Percentiles rank a stretch among this genome's conserved stretches.
Evolutionary conservation across 2,113 vertebrate genomes (phyloP).

Genomic region (Corvus cornix): DNA sequence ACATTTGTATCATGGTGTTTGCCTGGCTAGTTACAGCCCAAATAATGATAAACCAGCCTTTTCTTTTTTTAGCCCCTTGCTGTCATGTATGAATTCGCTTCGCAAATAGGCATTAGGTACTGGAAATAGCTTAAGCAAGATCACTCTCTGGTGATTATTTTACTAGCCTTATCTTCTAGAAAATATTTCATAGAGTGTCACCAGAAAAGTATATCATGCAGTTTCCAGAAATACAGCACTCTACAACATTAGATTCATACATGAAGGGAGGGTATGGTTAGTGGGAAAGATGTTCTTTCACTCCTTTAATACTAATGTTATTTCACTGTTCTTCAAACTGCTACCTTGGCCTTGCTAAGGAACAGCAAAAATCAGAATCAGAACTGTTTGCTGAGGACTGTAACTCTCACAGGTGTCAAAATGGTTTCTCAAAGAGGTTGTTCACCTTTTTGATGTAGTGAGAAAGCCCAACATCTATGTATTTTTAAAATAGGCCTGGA

Average conservation of each 20-base stretch:
- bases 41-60: slow-evolving; percentile 8
- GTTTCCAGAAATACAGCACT: not conserved
- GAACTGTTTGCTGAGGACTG: not conserved
- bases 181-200: not conserved
- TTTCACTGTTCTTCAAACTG: not conserved
- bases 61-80: slow-evolving; percentile 8
- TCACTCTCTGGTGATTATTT: slow-evolving; percentile 29
- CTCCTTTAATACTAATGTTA: not conserved
- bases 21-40: slow-evolving; percentile 1
- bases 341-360: not conserved
- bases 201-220: not conserved
- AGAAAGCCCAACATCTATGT: not conserved
- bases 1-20: not conserved
- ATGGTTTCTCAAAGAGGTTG: not conserved
- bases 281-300: not conserved
- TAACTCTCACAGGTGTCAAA: not conserved
- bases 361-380: not conserved
- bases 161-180: not conserved
- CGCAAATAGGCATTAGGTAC: slow-evolving; percentile 25
- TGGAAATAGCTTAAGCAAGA: slow-evolving; percentile 25
- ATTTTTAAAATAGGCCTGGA: not conserved
- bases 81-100: slow-evolving; percentile 31
- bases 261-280: not conserved
- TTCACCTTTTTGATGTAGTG: not conserved
- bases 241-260: not conserved